phyloP scores from a whole-genome alignment of 2,113 vertebrate genomes.

The Circaetus cinerascens region DNA sequence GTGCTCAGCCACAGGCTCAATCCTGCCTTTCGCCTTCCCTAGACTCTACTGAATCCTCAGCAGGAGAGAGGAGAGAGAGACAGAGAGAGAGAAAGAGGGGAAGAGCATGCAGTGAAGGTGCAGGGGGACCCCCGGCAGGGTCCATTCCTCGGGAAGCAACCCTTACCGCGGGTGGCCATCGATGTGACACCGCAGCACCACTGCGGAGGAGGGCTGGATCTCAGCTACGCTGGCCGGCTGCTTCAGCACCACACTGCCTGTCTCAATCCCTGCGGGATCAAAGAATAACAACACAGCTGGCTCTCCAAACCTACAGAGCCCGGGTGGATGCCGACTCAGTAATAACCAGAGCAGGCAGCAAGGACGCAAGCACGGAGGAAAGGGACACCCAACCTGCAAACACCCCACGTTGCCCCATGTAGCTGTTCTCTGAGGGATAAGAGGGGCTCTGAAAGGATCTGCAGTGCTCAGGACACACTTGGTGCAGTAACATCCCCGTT shows the following conservation, averaged over 20 bases:
- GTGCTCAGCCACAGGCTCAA: conserved; percentile 44
- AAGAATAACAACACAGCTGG: not conserved
- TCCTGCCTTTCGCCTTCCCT: conserved; percentile 46
- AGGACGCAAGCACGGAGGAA: not conserved
- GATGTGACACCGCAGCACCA: conserved; percentile 88
- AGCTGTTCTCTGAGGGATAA: not conserved
- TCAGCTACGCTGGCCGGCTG: conserved; percentile 81
- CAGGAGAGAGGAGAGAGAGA: conserved; percentile 19
- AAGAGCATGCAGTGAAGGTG: not conserved
- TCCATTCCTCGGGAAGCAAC: not conserved
- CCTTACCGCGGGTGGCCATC: conserved; percentile 96
- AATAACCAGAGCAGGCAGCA: not conserved
- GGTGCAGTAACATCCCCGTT: not conserved
- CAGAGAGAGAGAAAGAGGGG: not conserved
- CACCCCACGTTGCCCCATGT: not conserved
- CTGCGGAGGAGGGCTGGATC: conserved; percentile 85
- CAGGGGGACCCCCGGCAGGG: not conserved
- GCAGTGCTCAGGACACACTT: not conserved
- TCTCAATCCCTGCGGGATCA: conserved; percentile 86
- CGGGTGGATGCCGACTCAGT: not conserved
- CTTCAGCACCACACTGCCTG: conserved; percentile 86
- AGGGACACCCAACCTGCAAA: not conserved
- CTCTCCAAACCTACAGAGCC: not conserved
- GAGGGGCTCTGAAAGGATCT: not conserved
- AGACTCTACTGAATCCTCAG: conserved; percentile 22